Base-by-base conservation (phyloP, 2,888 invertebrate species). In the Zelleria hepariella region DNA sequence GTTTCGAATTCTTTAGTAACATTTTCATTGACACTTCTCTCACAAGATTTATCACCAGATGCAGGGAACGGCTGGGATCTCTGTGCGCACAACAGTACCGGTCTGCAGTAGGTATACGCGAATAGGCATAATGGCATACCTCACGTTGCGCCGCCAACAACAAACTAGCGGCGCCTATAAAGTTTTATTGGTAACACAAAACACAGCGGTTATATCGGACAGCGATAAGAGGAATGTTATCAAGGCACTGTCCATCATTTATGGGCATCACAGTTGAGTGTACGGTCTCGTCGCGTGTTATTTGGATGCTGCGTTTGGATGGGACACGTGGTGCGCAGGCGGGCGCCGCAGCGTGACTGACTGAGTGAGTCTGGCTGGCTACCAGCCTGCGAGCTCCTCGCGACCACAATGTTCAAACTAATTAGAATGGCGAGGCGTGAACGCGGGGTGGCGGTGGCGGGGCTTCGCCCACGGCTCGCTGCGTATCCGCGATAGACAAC, bases 401-500 rank as follows among this genome's bases (percentile, higher is more conserved):
- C 81, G 74, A 80, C 83, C 85, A 86, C 87, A 86, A 87, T 86
- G 80, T 76, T 82, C 83, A 86, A 86, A 86, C 83, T 87, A 86
- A 86, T 88, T 88, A 86, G 87, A 86, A 88, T 86, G 86, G 84
- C 84, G 78, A 84, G 78, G 71, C 71, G 74, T 70, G 51, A 51
- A n/a, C 68, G 79, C 71, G 74, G 77, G 61, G 79, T 72, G 82
- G 76, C 72, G 61, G 79, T 72, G 82, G 74, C 70, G 75, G 73
- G 70, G 74, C 75, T 80, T 79, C 85, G 81, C 87, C 87, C 86
- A 86, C 86, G 77, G 75, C 78, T 80, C 86, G 82, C n/a, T n/a
- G 80, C 74, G 84, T 78, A 86, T 87, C 87, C 86, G 87, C 80
- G 77, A 79, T 76, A 75, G 78, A 75, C 21, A 5, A 20, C 10